phyloP scores from a whole-genome alignment of 64 coral and sea anemone species.

The Montipora foliosa region DNA sequence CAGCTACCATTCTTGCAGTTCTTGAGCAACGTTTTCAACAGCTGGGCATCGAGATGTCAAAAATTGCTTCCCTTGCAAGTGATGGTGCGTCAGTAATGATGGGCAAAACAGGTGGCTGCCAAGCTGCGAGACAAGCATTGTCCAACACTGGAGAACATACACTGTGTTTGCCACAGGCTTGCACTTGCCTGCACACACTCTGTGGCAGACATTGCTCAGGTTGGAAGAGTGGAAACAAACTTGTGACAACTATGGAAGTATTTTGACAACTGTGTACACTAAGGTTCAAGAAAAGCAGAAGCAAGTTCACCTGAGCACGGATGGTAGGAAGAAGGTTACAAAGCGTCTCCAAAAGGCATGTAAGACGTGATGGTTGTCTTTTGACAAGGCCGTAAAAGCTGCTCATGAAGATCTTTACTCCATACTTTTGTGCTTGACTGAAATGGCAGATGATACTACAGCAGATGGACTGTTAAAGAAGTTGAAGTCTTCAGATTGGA shows the following conservation, averaged over 20 bases:
- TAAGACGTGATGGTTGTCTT: neutral
- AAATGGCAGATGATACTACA: slow-evolving; percentile 9
- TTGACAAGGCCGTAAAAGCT: slow-evolving; percentile 4
- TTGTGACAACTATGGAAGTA: slow-evolving; percentile 18
- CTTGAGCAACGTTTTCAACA: slow-evolving; percentile 1
- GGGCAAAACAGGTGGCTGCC: slow-evolving; percentile 17
- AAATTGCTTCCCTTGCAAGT: slow-evolving; percentile 9
- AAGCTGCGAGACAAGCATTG: slow-evolving; percentile 8
- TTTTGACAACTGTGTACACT: slow-evolving; percentile 13
- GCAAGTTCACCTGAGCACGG: slow-evolving; percentile 7
- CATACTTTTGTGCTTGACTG: slow-evolving; percentile 21
- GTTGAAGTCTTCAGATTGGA: slow-evolving; percentile 9
- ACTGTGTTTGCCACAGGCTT: neutral
- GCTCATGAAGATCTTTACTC: neutral
- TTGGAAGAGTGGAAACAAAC: slow-evolving; percentile 21
- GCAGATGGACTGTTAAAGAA: slow-evolving; percentile 15
- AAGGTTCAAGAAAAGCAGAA: slow-evolving; percentile 18
- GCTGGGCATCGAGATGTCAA: slow-evolving; percentile 5
- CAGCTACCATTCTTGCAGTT: neutral
- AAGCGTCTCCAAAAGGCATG: slow-evolving; percentile 15
- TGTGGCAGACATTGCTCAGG: slow-evolving; percentile 16
- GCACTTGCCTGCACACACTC: slow-evolving; percentile 7
- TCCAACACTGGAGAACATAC: slow-evolving; percentile 5
- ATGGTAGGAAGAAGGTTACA: slow-evolving; percentile 21
- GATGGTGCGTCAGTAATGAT: slow-evolving; percentile 13